Evolutionary conservation across 2,888 invertebrate genomes (phyloP).

Genomic region (Drosophila mimica): DNA sequence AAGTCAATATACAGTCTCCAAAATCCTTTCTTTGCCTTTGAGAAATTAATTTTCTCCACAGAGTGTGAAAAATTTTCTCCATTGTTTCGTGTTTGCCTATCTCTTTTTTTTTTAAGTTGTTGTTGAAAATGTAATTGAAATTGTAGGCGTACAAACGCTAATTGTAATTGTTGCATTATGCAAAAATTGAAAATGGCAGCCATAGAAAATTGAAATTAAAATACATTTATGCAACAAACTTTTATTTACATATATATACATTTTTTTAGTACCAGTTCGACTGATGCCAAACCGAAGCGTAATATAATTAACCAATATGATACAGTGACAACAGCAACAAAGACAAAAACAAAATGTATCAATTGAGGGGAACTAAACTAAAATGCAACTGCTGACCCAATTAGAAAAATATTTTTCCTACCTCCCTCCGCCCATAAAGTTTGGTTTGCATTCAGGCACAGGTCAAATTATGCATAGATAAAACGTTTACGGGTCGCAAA

Average conservation of each 20-base stretch:
- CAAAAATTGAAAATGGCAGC: conserved; percentile 58
- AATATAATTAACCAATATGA: conserved; percentile 76
- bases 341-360: conserved; percentile 32
- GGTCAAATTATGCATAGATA: conserved; percentile 69
- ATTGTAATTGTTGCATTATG: conserved; percentile 77
- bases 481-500: conserved; percentile 41
- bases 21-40: neutral
- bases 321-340: conserved; percentile 44
- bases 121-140: conserved; percentile 68
- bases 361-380: conserved; percentile 45
- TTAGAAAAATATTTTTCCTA: conserved; percentile 32
- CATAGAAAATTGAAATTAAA: conserved; percentile 72
- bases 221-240: conserved; percentile 35
- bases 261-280: conserved; percentile 20
- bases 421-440: neutral
- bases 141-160: conserved; percentile 67
- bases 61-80: neutral
- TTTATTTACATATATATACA: conserved; percentile 9
- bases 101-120: conserved; percentile 8
- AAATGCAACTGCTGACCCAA: conserved; percentile 51
- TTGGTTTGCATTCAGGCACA: conserved; percentile 12
- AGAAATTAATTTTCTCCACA: neutral
- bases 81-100: neutral
- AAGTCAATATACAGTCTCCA: neutral
- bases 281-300: conserved; percentile 33